Conservation (phyloP, 2,113 vertebrate species). For the Saccopteryx leptura region DNA sequence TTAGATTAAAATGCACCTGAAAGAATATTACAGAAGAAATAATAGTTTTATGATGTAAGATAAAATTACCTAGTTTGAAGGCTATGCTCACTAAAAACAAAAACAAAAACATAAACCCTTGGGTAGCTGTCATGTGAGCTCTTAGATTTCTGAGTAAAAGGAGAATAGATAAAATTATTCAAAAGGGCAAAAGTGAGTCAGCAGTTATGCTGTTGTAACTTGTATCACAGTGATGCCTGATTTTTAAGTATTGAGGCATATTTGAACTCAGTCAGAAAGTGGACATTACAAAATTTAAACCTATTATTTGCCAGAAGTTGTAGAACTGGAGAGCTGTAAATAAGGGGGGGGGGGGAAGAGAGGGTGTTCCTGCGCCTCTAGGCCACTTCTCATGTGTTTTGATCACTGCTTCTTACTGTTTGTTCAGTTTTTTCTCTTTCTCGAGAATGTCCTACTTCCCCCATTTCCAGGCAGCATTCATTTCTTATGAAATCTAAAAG, state of each 20-base stretch:
- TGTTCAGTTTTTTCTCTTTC: neutral
- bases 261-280: constrained; percentile 71
- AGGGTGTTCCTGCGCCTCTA: neutral
- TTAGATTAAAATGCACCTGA: constrained; percentile 71
- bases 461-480: neutral
- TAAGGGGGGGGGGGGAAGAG: neutral
- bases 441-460: neutral
- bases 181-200: constrained; percentile 46
- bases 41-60: constrained; percentile 53
- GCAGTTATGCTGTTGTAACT: constrained; percentile 30
- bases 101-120: constrained; percentile 51
- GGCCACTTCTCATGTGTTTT: neutral
- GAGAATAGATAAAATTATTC: constrained; percentile 56
- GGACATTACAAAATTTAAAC: neutral
- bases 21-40: constrained; percentile 66
- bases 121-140: constrained; percentile 23
- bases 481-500: constrained; percentile 53
- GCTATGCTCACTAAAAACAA: constrained; percentile 58
- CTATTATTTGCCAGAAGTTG: neutral
- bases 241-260: constrained; percentile 66
- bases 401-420: neutral
- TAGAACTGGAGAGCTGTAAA: neutral
- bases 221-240: constrained; percentile 34
- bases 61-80: constrained; percentile 76
- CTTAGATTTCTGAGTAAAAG: constrained; percentile 75